A percentile compares a stretch with the other conserved stretches of the same genome.
These are phyloP conservation scores for Cossypha polioptera DNA, from an alignment of 2,797 vertebrate genomes.

Conservation along the genomic window DNA sequence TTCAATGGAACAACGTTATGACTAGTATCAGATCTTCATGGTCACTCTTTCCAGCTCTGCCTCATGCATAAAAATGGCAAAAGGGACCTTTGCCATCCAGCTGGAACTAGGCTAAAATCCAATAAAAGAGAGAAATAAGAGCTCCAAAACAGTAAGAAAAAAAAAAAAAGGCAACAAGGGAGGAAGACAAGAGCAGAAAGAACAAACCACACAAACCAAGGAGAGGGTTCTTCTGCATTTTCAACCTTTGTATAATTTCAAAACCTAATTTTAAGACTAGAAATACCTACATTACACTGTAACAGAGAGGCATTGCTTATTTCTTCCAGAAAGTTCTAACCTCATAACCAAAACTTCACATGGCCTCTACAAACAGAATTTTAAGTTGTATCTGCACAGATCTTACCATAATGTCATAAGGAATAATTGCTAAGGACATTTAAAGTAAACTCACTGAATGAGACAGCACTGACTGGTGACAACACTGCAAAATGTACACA, in stretches of 20 bases:
- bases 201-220: neutral
- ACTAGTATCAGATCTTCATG: neutral
- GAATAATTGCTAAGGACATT: neutral
- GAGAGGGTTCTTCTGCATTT: neutral
- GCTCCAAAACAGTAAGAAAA: neutral
- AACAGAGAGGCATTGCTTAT: neutral
- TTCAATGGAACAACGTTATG: neutral
- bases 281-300: neutral
- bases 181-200: neutral
- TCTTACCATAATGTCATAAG: neutral
- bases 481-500: neutral
- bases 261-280: neutral
- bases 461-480: neutral
- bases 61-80: neutral
- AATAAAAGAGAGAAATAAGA: neutral
- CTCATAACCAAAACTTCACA: neutral
- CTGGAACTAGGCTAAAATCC: neutral
- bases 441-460: neutral
- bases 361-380: neutral
- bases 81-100: neutral
- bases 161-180: neutral
- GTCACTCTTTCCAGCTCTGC: neutral
- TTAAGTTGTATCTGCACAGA: neutral
- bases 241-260: neutral
- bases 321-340: neutral